phyloP scores from a whole-genome alignment of 2,888 invertebrate genomes.

The Eupithecia centaureata region DNA sequence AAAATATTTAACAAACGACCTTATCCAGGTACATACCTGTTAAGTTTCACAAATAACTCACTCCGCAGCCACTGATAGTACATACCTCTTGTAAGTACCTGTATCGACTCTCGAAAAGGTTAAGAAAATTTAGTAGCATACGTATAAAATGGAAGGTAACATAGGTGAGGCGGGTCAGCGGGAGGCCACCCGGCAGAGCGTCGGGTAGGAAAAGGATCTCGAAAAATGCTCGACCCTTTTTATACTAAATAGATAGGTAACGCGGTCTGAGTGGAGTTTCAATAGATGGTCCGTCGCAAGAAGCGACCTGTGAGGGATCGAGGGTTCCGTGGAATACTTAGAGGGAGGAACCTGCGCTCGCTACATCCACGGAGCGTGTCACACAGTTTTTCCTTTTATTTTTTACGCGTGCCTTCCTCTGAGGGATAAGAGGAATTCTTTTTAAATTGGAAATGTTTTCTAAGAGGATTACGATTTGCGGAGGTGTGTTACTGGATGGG shows the following conservation, averaged over 20 bases:
- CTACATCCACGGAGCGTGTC: constrained; percentile 66
- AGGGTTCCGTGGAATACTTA: constrained; percentile 68
- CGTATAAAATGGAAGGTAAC: constrained; percentile 45
- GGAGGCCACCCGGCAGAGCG: constrained; percentile 66
- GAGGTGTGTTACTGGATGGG: constrained; percentile 68
- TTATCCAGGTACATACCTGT: not conserved
- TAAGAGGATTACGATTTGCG: constrained; percentile 84
- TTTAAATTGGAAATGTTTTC: constrained; percentile 85
- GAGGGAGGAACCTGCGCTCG: constrained; percentile 36
- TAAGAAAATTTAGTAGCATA: constrained; percentile 45
- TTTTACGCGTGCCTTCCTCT: constrained; percentile 80
- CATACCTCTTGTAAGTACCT: constrained; percentile 23
- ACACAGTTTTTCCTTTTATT: constrained; percentile 80
- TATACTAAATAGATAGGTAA: constrained; percentile 85
- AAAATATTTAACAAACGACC: too few relatives aligned
- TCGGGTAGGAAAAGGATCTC: constrained; percentile 81
- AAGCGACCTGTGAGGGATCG: constrained; percentile 83
- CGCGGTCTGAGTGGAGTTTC: constrained; percentile 84
- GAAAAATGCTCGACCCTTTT: constrained; percentile 82
- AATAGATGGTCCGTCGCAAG: constrained; percentile 82
- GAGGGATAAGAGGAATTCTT: constrained; percentile 83
- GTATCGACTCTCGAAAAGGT: constrained; percentile 44
- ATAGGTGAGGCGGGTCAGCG: constrained; percentile 46
- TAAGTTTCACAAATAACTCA: constrained; percentile 9
- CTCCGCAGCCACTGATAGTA: not conserved